Base-by-base conservation (phyloP, 2,113 vertebrate species). In the Callipepla californica region DNA sequence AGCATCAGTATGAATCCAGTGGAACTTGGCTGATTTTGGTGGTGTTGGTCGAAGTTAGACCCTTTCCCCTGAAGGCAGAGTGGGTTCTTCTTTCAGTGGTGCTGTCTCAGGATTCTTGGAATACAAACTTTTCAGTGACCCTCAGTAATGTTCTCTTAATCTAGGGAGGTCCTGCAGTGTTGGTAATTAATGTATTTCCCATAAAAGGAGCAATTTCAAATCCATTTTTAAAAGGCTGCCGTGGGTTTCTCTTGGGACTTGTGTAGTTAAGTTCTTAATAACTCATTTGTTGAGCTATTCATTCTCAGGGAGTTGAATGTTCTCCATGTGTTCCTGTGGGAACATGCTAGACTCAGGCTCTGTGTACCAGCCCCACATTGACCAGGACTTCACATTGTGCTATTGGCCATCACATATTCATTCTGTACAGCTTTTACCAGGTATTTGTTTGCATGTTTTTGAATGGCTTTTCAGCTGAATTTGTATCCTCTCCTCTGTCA, bases 261-360 rank as follows among this genome's bases (percentile, higher is more conserved):
- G 61, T 51, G 73, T 80, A 92, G 92, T 94, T 95, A 96, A 94
- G 94, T 94, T 95, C 93, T 95, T 96, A 95, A 93, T 95, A 92
- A 94, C 73, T 94, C 92, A 75, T 96, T 95, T 95, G 92, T 95
- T 96, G 93, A 94, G 92, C 95, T 96, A 93, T 92, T 92, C 83
- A 80, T 95, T 96, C 95, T 93, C 88, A 75, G 90, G 90, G 94
- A 93, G 22, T 92, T 95, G 82, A 91, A 74, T 51, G 50, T 95
- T 96, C 81, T 94, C 67, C 67, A 26, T 6, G 15, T 67, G 50
- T 48, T 93, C 93, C 93, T 87, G 15, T 92, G 94, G 94, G 94
- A 95, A 51, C 58, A 30, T 1, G 0, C 78, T 74, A 89, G 78
- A 21, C 78, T 95, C 62, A 89, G 76, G 47, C 61, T 82, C 40